These are phyloP conservation scores for Dryomyza anilis DNA, from an alignment of 2,888 invertebrate species.

Conservation along the genomic window DNA sequence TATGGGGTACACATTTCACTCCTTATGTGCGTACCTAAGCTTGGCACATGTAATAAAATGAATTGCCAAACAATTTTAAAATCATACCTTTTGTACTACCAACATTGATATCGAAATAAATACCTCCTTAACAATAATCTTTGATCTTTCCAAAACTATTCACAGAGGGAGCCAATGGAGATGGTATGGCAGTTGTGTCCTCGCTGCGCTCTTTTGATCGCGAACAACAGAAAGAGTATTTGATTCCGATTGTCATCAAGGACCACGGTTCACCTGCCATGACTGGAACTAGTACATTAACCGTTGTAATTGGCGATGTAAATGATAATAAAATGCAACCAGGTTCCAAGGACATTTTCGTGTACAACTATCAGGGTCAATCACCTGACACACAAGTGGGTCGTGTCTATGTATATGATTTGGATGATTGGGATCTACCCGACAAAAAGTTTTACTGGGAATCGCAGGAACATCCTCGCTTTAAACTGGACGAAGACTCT, in stretches of 20 bases:
- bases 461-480: conserved; percentile 81
- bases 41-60: too few species aligned
- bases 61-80: too few species aligned
- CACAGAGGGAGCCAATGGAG: conserved; percentile 95
- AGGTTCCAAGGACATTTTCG: conserved; percentile 94
- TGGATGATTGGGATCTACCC: conserved; percentile 98
- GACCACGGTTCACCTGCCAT: conserved; percentile 96
- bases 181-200: conserved; percentile 97
- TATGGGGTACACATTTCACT: too few species aligned
- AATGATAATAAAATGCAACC: conserved; percentile 99
- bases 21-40: too few species aligned
- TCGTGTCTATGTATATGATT: conserved; percentile 93
- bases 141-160: too few species aligned
- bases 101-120: too few species aligned
- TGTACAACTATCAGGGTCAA: conserved; percentile 94
- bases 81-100: too few species aligned
- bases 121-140: too few species aligned
- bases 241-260: conserved; percentile 96
- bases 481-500: conserved; percentile 86
- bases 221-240: conserved; percentile 94
- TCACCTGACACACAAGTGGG: conserved; percentile 91
- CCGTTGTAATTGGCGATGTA: conserved; percentile 95
- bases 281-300: conserved; percentile 94
- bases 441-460: conserved; percentile 98
- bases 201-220: conserved; percentile 92